Evolutionary conservation across 2,888 invertebrate genomes (phyloP).

Genomic region (Hetaerina titia): DNA sequence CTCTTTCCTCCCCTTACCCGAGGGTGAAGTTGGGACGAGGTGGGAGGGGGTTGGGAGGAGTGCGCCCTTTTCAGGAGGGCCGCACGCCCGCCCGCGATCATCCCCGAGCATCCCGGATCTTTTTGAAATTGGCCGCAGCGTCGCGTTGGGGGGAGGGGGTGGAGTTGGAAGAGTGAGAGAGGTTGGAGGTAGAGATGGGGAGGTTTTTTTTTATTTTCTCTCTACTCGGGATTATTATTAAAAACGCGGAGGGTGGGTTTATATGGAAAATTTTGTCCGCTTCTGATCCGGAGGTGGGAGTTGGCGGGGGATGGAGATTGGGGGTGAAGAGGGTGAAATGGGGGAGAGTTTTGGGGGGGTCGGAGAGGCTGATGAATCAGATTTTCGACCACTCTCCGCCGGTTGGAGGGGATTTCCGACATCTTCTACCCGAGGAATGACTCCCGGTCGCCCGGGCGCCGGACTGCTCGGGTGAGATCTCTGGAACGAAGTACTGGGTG

Average conservation of each 20-base stretch:
- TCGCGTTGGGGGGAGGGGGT: too few relatives aligned
- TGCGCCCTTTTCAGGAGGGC: too few relatives aligned
- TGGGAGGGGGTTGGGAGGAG: too few relatives aligned
- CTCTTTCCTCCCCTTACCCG: too few relatives aligned
- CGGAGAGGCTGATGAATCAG: not conserved
- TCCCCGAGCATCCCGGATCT: too few relatives aligned
- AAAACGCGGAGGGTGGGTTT: not conserved
- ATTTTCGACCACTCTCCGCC: not conserved
- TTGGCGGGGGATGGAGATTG: not conserved
- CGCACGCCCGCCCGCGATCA: too few relatives aligned
- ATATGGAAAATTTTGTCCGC: constrained; percentile 10
- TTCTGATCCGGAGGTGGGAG: not conserved
- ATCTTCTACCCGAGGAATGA: not conserved
- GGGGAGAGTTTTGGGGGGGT: not conserved
- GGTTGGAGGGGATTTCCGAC: not conserved
- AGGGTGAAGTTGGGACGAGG: too few relatives aligned
- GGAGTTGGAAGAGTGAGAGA: too few relatives aligned
- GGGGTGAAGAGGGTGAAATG: not conserved
- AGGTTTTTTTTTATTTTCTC: too few relatives aligned
- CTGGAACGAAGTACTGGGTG: too few relatives aligned
- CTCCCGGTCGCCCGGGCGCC: not conserved
- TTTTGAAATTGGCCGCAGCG: too few relatives aligned
- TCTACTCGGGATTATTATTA: not conserved
- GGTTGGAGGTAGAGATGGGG: too few relatives aligned
- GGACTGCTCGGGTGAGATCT: not conserved